These are phyloP conservation scores for Heterocephalus glaber DNA, from an alignment of 2,113 vertebrate species.

Conservation along the genomic window DNA sequence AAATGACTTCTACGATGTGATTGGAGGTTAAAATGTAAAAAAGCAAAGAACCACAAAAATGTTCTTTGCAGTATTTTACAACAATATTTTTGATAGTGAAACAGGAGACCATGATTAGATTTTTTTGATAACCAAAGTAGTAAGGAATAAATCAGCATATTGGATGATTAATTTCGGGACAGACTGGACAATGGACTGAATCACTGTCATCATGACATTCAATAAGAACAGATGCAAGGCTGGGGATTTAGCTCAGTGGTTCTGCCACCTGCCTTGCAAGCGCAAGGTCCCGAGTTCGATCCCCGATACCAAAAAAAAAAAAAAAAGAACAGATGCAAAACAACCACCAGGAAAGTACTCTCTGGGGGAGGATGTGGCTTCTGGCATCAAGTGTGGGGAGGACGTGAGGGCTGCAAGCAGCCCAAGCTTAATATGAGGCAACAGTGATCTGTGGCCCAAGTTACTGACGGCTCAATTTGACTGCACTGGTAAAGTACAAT, in stretches of 20 bases:
- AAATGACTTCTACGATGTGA: not conserved
- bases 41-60: not conserved
- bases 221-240: not conserved
- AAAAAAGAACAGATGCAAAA: not conserved
- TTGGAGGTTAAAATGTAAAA: not conserved
- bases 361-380: not conserved
- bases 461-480: not conserved
- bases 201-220: not conserved
- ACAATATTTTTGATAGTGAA: not conserved
- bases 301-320: too few relatives aligned
- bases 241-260: too few relatives aligned
- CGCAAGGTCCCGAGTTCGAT: too few relatives aligned
- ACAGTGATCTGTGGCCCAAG: accelerated
- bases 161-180: not conserved
- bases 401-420: not conserved
- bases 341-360: not conserved
- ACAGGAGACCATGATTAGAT: not conserved
- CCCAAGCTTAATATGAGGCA: not conserved
- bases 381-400: not conserved
- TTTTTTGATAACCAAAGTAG: not conserved
- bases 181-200: not conserved
- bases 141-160: not conserved
- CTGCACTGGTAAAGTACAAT: not conserved
- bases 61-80: not conserved
- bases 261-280: too few relatives aligned